These are phyloP conservation scores for Merodon equestris DNA, from an alignment of 2,888 invertebrate species.

Conservation along the genomic window DNA sequence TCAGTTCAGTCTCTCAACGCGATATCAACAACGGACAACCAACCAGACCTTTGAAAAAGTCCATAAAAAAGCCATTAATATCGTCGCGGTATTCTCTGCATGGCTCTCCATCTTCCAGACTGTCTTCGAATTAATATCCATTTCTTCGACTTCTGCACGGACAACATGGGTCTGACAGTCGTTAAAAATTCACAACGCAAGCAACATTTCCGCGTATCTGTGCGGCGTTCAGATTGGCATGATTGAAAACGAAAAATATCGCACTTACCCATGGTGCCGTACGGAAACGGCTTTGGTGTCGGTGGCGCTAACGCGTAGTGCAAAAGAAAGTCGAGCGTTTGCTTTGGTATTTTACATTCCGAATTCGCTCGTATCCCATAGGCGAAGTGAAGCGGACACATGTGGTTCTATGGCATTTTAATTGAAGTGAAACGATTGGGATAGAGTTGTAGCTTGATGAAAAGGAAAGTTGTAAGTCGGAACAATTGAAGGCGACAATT, in stretches of 20 bases:
- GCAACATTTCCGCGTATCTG: conserved; percentile 42
- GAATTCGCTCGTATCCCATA: background rate
- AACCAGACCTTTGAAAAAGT: conserved; percentile 23
- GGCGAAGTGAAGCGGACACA: conserved; percentile 20
- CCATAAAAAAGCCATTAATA: conserved; percentile 33
- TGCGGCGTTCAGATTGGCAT: background rate
- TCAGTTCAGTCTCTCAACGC: too few species aligned
- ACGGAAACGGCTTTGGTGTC: conserved; percentile 30
- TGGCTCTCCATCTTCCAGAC: background rate
- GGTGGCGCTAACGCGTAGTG: conserved; percentile 8
- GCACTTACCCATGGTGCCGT: conserved; percentile 24
- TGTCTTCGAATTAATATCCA: conserved; percentile 37
- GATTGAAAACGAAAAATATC: conserved; percentile 25
- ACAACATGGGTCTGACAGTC: conserved; percentile 5
- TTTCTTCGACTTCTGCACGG: conserved; percentile 18
- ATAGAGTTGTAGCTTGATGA: too few species aligned
- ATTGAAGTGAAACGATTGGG: conserved; percentile 34
- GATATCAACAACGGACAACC: too few species aligned
- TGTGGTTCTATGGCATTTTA: conserved; percentile 35
- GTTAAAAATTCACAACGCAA: conserved; percentile 50
- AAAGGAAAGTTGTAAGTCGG: too few species aligned
- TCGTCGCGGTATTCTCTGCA: conserved; percentile 15
- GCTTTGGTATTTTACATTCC: too few species aligned
- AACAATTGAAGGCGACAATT: too few species aligned
- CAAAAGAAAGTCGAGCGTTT: conserved; percentile 50